phyloP scores from a whole-genome alignment of 2,797 vertebrate species.

The Vultur gryphus region DNA sequence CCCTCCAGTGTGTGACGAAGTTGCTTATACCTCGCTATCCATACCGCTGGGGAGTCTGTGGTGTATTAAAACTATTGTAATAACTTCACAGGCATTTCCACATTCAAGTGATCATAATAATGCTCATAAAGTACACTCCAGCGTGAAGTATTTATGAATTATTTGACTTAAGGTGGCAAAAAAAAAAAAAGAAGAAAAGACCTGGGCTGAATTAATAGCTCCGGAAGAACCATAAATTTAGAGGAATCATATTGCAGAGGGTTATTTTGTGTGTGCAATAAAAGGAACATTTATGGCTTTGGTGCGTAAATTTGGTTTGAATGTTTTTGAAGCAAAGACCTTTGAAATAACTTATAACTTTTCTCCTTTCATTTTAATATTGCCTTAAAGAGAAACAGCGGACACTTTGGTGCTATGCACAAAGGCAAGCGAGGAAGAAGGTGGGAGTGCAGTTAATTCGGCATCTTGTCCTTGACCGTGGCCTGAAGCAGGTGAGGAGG shows the following conservation, averaged over 20 bases:
- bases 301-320: not conserved
- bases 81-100: slow-evolving; percentile 25
- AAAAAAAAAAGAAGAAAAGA: not conserved
- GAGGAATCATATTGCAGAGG: slow-evolving; percentile 19
- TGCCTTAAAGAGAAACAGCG: not conserved
- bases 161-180: not conserved
- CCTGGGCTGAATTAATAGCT: slow-evolving; percentile 35
- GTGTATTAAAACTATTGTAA: not conserved
- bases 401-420: accelerated
- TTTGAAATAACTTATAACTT: not conserved
- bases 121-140: not conserved
- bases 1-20: not conserved
- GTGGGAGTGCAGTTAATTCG: not conserved
- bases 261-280: not conserved
- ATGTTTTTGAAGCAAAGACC: not conserved
- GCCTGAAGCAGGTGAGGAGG: not conserved
- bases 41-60: not conserved
- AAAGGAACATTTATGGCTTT: not conserved
- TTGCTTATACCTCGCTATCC: not conserved
- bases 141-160: not conserved
- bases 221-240: slow-evolving; percentile 21
- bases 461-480: accelerated
- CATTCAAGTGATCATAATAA: not conserved
- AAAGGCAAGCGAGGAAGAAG: not conserved
- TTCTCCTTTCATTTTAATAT: not conserved